Base-by-base conservation (phyloP, 1,140 invertebrate species). In the Patella vulgata region DNA sequence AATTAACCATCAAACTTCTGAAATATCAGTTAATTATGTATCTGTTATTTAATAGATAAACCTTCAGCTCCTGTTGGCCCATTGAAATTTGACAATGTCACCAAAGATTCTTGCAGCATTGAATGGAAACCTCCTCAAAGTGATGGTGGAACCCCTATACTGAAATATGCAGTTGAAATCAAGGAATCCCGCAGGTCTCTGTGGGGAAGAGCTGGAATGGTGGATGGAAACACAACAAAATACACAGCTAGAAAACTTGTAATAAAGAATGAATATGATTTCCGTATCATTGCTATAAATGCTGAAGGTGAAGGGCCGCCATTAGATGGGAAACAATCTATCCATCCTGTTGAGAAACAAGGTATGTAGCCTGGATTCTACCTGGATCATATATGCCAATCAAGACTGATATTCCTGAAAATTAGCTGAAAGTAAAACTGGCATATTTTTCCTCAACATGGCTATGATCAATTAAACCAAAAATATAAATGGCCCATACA, bases 121-220 rank as follows among this genome's bases (percentile, higher is more conserved):
- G 89, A 90, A 71, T 97, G 94, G 94, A 89, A 93, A 78, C 93
- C 93, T 75, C 93, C 95, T 2, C 91, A 95, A 67, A 92, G 96
- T 80, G 96, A 98, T 80, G 96, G 96, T 65, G 96, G 96, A 39
- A 88, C 90, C 40, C 94, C 95, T 0, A 93, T 99, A 74, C 93
- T 92, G 76, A 93, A 95, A 80, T 98, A 98, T 76, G 92, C 96
- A 82, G 89, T 98, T 55, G 96, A 98, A 82, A 97, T 97, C 83
- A 90, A 95, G 87, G 94, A 97, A 78, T 87, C 91, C 4, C 60
- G 72, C 9, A 48, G 75, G 5, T 64, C 51, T 28, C 68, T 93
- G 92, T 53, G 95, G 96, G 40, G 80, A 89, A 92, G 44, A 91
- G 94, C 79, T 85, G 91, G 21, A 90, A 90, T 96, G 44, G 88